Conservation (phyloP, 2,888 invertebrate genomes). For the Tenodera sinensis region DNA sequence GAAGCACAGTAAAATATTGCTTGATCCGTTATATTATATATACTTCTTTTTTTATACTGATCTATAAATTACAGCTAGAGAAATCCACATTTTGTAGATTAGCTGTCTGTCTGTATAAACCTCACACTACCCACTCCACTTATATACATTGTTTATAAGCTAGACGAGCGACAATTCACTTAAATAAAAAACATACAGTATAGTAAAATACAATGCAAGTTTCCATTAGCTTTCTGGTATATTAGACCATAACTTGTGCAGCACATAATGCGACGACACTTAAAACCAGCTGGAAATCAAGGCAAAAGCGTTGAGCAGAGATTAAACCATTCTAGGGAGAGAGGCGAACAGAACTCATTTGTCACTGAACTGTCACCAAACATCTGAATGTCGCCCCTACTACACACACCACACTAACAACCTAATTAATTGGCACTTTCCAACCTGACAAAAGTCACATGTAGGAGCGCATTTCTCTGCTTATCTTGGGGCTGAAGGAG, state of each 20-base stretch:
- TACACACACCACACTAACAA: not conserved
- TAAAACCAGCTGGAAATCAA: not conserved
- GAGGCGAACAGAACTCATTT: not conserved
- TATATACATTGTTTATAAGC: no score
- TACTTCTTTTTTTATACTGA: no score
- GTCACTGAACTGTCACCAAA: not conserved
- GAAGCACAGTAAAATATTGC: no score
- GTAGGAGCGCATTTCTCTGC: not conserved
- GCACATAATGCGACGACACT: no score
- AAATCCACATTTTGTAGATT: no score
- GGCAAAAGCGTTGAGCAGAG: not conserved
- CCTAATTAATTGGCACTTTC: not conserved
- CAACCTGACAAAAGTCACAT: not conserved
- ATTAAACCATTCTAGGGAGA: not conserved
- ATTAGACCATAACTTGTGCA: not conserved
- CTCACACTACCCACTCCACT: no score
- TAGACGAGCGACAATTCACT: no score
- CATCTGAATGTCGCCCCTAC: not conserved
- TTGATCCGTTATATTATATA: no score
- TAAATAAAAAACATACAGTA: no score
- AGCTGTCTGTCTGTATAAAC: no score
- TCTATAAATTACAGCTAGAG: no score
- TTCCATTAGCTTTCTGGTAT: not conserved
- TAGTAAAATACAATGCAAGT: not conserved
- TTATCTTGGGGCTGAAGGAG: not conserved